Evolutionary conservation across 2,113 vertebrate genomes (phyloP).

Genomic region (Aspidoscelis tigris): DNA sequence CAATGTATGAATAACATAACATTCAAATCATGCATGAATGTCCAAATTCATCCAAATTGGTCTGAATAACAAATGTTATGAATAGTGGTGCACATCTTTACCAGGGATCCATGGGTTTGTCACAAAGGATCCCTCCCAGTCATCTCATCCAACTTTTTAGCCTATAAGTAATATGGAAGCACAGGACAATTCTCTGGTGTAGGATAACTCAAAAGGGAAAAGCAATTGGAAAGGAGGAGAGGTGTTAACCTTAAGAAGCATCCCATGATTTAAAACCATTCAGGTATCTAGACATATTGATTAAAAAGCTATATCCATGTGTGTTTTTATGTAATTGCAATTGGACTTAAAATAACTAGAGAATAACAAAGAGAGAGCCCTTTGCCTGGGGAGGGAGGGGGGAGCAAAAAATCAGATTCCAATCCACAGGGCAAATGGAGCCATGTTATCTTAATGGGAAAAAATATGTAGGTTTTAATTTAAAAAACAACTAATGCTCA

Average conservation of each 20-base stretch:
- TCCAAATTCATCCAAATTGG: too few species aligned
- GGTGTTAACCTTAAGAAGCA: constrained; percentile 3
- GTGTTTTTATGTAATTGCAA: neutral
- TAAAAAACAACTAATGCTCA: constrained; percentile 26
- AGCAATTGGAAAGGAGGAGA: neutral
- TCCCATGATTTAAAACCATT: neutral
- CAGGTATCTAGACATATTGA: neutral
- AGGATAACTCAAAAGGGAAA: too few species aligned
- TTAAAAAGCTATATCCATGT: neutral
- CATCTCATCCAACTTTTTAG: neutral
- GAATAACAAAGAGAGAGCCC: constrained; percentile 19
- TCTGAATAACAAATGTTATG: too few species aligned
- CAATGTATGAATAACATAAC: too few species aligned
- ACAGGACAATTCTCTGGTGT: neutral
- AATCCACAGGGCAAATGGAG: neutral
- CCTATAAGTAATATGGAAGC: neutral
- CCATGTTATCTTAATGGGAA: constrained; percentile 44
- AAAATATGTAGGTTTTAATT: constrained; percentile 25
- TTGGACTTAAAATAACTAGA: neutral
- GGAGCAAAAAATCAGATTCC: neutral
- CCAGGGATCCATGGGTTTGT: too few species aligned
- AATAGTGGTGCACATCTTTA: too few species aligned
- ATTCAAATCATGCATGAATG: too few species aligned
- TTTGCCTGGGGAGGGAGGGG: neutral
- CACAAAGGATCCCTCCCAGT: neutral